Conservation (phyloP, 2,888 invertebrate genomes). For the Leuctra nigra region DNA sequence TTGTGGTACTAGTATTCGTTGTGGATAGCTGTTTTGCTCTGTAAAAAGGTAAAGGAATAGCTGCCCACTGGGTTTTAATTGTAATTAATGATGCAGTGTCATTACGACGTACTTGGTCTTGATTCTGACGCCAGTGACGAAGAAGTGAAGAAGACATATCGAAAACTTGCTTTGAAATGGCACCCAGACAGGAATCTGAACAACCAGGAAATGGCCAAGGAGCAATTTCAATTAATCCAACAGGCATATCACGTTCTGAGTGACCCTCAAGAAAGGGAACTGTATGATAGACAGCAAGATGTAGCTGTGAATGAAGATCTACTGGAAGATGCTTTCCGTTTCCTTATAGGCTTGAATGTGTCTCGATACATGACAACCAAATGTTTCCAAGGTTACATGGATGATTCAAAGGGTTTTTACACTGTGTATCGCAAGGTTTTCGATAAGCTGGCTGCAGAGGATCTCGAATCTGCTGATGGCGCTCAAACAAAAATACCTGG, state of each 20-base stretch:
- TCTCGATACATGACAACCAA: conserved; percentile 85
- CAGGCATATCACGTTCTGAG: conserved; percentile 94
- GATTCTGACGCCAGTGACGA: conserved; percentile 65
- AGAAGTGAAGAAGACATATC: conserved; percentile 85
- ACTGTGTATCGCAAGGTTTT: conserved; percentile 83
- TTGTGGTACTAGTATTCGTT: too few relatives aligned
- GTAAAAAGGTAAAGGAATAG: too few relatives aligned
- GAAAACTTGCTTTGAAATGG: conserved; percentile 84
- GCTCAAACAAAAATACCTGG: conserved; percentile 64
- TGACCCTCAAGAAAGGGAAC: conserved; percentile 90
- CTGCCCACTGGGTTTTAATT: too few relatives aligned
- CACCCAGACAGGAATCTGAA: conserved; percentile 92
- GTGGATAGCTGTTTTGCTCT: too few relatives aligned
- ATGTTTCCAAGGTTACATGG: conserved; percentile 86
- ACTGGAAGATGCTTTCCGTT: conserved; percentile 71
- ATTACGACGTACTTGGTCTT: conserved; percentile 91
- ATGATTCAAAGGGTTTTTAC: conserved; percentile 86
- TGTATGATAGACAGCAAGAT: conserved; percentile 95
- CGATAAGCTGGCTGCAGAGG: conserved; percentile 77
- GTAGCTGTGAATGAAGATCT: conserved; percentile 80
- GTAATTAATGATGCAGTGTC: conserved; percentile 81
- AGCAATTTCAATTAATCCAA: conserved; percentile 87
- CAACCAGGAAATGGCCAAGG: conserved; percentile 73
- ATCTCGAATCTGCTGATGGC: conserved; percentile 70
- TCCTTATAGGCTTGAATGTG: conserved; percentile 82